These are phyloP conservation scores for Octomys mimax DNA, from an alignment of 2,797 vertebrate species.

Conservation along the genomic window DNA sequence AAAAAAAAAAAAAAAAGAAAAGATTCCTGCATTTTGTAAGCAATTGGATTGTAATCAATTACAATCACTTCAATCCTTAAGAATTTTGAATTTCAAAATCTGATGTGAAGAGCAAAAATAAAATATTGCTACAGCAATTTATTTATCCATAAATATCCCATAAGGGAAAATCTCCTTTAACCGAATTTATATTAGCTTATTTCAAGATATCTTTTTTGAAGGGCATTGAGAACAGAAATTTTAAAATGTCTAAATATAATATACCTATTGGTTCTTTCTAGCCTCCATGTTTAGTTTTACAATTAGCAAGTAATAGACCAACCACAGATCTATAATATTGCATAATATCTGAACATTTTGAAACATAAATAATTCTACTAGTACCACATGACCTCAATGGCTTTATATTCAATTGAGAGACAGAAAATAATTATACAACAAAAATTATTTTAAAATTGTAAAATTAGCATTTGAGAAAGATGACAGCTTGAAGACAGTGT, in stretches of 20 bases:
- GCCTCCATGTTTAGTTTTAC: not conserved
- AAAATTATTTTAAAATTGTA: not conserved
- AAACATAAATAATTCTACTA: constrained; percentile 2
- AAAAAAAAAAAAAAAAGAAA: too few species aligned
- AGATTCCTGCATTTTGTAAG: not conserved
- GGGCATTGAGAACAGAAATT: not conserved
- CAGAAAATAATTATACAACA: constrained; percentile 48
- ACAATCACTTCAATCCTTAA: not conserved
- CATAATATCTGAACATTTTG: not conserved
- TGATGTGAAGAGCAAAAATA: not conserved
- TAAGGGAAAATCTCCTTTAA: constrained; percentile 25
- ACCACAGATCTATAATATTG: not conserved
- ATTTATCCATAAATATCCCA: not conserved
- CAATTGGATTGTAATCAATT: not conserved
- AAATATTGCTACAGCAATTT: not conserved
- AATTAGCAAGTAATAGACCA: not conserved
- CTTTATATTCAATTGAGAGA: constrained; percentile 26
- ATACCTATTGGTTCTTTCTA: not conserved
- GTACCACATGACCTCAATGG: not conserved
- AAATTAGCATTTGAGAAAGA: constrained; percentile 38
- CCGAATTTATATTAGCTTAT: not conserved
- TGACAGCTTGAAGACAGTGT: not conserved
- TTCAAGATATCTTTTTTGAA: not conserved
- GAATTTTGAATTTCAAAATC: constrained; percentile 37
- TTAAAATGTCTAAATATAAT: constrained; percentile 27